phyloP scores from a whole-genome alignment of 1,140 invertebrate species.

The Nebria ingens region DNA sequence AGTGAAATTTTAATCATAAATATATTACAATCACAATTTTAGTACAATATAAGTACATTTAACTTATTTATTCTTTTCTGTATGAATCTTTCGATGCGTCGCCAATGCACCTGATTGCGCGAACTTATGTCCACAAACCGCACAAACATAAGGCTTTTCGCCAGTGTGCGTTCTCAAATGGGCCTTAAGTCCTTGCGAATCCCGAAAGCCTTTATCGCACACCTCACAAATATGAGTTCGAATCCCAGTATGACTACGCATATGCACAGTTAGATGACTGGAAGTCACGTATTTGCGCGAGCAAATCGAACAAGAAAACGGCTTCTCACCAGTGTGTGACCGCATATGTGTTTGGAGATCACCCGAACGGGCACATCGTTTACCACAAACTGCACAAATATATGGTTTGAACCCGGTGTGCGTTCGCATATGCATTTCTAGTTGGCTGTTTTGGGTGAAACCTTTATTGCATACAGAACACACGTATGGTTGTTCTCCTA shows the following conservation, averaged over 20 bases:
- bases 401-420: slow-evolving; percentile 21
- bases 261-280: slow-evolving; percentile 35
- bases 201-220: slow-evolving; percentile 43
- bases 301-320: slow-evolving; percentile 58
- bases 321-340: slow-evolving; percentile 46
- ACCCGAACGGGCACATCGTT: slow-evolving; percentile 21
- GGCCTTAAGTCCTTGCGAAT: slow-evolving; percentile 37
- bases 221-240: slow-evolving; percentile 45
- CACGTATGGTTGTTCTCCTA: slow-evolving; percentile 22
- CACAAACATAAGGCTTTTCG: slow-evolving; percentile 39
- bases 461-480: slow-evolving; percentile 26
- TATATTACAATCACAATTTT: no score
- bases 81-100: slow-evolving; percentile 21
- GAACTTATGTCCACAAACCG: slow-evolving; percentile 19
- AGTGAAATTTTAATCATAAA: no score
- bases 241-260: slow-evolving; percentile 58
- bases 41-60: no score
- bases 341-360: slow-evolving; percentile 25
- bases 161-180: slow-evolving; percentile 45
- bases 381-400: slow-evolving; percentile 20
- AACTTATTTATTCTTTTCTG: no score
- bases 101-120: slow-evolving; percentile 19
- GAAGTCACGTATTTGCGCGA: slow-evolving; percentile 40
- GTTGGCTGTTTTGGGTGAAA: slow-evolving; percentile 21
- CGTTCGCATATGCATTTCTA: slow-evolving; percentile 20